Evolutionary conservation across 1,140 invertebrate species (phyloP).

Genomic region (Cecropterus lyciades): DNA sequence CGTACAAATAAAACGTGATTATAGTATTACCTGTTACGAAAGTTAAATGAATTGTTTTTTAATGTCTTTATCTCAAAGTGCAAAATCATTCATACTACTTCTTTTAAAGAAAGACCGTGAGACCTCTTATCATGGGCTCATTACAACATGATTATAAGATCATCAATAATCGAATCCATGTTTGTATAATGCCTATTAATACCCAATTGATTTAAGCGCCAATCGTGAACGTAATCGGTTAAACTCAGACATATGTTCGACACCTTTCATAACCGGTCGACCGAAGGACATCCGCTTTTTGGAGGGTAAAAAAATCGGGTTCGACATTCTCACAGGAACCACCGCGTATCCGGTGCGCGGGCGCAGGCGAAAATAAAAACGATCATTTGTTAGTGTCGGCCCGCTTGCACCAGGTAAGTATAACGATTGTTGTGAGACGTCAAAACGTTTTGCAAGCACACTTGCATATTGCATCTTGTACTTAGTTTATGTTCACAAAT

Average conservation of each 20-base stretch:
- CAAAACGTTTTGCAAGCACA: not conserved
- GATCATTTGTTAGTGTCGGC: conserved; percentile 74
- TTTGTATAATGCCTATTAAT: conserved; percentile 33
- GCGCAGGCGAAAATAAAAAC: conserved; percentile 70
- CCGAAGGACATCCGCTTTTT: conserved; percentile 83
- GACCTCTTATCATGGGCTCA: not conserved
- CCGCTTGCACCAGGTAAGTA: conserved; percentile 54
- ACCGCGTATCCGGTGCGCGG: conserved; percentile 76
- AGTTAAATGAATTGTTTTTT: no score
- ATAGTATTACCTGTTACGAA: no score
- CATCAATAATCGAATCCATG: conserved; percentile 38
- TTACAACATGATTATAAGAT: conserved; percentile 23
- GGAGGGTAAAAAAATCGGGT: conserved; percentile 77
- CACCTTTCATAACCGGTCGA: conserved; percentile 83
- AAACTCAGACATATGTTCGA: conserved; percentile 80
- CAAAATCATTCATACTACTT: no score
- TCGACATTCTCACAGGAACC: conserved; percentile 82
- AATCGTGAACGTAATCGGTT: conserved; percentile 51
- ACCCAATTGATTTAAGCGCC: conserved; percentile 38
- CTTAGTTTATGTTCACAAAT: not conserved
- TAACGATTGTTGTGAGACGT: conserved; percentile 12
- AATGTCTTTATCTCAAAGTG: no score
- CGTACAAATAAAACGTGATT: no score
- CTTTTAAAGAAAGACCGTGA: no score
- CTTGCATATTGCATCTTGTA: not conserved